Evolutionary conservation across 2,797 vertebrate genomes (phyloP), one percentile per base, ranked within the genome.

Genomic region (Ctenochaetus hawaiiensis): DNA sequence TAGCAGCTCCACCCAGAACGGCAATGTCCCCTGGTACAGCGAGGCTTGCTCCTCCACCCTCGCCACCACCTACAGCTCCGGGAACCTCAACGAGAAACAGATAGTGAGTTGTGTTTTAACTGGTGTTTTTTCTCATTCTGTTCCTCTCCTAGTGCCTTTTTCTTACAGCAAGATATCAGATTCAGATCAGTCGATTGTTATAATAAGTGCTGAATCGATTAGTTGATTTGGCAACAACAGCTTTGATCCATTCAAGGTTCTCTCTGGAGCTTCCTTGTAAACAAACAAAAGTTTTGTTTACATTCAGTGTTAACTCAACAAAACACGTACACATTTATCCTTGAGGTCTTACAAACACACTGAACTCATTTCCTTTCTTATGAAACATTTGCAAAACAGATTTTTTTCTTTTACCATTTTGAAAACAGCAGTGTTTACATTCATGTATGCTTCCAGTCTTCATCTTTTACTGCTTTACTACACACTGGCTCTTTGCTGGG

Each of bases 21-120:
- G 98, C 75, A 97, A 97, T 0, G 97, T 99, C 73, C 98, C 98
- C 78, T 99, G 98, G 98, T 99, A 99, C 95, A 99, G 98, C 5
- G 98, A 99, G 93, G 97, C 98, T 78, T 99, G 98, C 93, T 99
- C 98, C 13, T 99, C 98, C 90, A 99, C 98, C 2, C 96, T 99
- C 1, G 97, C 98, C 91, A 97, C 97, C 71, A 99, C 98, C 54
- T 99, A 98, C 94, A 99, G 98, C 95, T 99, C 97, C 0, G 98
- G 98, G 85, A 96, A 96, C 93, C 94, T 96, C 91, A 97, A 97
- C 0, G 98, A 99, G 94, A 99, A 98, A 89, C 98, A 99, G 91
- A 99, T 99, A 0, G 98, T 99, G 92, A 97, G 98, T 97, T 61
- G 5, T 56, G 94, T 0, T 92, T 88, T 0, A 93, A 96, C 95